These are phyloP conservation scores for Scaptomyza montana DNA, from an alignment of 1,140 invertebrate species.

Conservation along the genomic window DNA sequence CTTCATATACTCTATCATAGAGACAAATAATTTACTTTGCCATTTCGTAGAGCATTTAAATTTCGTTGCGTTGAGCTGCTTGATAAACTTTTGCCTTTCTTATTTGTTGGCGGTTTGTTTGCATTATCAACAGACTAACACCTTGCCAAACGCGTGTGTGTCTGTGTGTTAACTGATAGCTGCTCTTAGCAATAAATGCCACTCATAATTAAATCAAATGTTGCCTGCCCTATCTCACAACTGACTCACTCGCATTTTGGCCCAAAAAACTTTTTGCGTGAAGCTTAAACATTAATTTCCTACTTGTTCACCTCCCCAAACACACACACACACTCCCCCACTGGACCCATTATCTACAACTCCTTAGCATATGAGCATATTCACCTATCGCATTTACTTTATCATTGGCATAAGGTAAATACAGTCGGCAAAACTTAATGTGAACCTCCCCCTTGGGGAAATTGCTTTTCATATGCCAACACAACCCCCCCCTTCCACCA, in stretches of 20 bases:
- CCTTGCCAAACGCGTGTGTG: conserved; percentile 57
- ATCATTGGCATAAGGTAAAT: conserved; percentile 75
- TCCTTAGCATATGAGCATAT: conserved; percentile 35
- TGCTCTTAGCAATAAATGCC: conserved; percentile 80
- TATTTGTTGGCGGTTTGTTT: conserved; percentile 46
- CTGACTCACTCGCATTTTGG: conserved; percentile 7
- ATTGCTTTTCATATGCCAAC: conserved; percentile 55
- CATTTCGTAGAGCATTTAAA: conserved; percentile 34
- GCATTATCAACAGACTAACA: conserved; percentile 84
- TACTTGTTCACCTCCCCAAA: conserved; percentile 20
- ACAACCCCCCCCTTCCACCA: neutral
- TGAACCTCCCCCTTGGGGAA: conserved; percentile 25
- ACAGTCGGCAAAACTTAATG: conserved; percentile 54
- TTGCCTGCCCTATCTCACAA: conserved; percentile 56
- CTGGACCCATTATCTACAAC: conserved; percentile 18
- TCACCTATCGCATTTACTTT: conserved; percentile 58
- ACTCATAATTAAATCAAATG: conserved; percentile 84
- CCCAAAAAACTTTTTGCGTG: conserved; percentile 65
- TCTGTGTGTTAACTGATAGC: conserved; percentile 62
- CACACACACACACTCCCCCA: neutral
- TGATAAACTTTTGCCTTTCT: conserved; percentile 20
- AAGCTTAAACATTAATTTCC: conserved; percentile 81
- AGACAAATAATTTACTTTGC: no score
- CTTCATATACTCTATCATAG: no score
- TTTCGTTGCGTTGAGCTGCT: conserved; percentile 4